Evolutionary conservation across 1,140 invertebrate species (phyloP).

Genomic region (Apocrypta bakeri): DNA sequence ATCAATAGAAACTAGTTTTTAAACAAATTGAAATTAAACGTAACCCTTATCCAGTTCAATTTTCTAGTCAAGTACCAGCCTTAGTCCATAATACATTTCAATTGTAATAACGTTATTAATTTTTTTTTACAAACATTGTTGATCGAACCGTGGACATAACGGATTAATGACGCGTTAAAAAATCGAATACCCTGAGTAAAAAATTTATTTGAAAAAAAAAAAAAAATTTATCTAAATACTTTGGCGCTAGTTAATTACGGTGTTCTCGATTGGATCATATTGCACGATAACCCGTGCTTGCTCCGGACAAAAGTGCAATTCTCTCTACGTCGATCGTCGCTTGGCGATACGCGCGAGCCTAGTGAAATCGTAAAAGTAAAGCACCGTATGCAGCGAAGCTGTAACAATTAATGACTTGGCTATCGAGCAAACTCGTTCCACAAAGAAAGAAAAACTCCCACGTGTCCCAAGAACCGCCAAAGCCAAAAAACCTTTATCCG

Average conservation of each 20-base stretch:
- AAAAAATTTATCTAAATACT: no score
- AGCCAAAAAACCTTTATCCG: slow-evolving; percentile 44
- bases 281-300: not conserved
- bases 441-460: not conserved
- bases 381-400: not conserved
- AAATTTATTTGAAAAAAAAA: no score
- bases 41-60: no score
- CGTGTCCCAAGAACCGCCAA: not conserved
- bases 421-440: not conserved
- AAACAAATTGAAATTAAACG: no score
- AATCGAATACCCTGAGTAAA: no score
- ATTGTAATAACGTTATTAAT: no score
- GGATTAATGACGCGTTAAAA: no score
- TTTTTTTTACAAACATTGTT: no score
- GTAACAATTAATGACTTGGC: not conserved
- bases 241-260: not conserved
- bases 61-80: no score
- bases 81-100: no score
- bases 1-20: no score
- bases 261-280: not conserved
- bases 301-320: not conserved
- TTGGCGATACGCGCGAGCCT: not conserved
- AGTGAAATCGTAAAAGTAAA: slow-evolving; percentile 1
- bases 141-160: no score
- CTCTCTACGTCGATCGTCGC: not conserved